Conservation (phyloP, 2,113 vertebrate species). For the Ariopsis seemanni region DNA sequence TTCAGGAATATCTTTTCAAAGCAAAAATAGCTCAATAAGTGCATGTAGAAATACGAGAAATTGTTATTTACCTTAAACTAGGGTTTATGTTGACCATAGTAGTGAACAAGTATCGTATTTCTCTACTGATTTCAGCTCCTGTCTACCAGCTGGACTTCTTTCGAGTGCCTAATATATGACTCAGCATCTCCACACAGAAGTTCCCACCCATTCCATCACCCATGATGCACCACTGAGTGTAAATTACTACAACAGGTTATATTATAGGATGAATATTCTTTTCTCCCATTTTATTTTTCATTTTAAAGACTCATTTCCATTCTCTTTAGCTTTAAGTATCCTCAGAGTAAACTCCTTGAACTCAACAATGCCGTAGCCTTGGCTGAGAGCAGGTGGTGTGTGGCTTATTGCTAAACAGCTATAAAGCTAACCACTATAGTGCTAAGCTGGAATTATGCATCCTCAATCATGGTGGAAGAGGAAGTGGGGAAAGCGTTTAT, state of each 20-base stretch:
- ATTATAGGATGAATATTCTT: not conserved
- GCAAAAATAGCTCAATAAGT: not conserved
- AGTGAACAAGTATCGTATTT: no score
- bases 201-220: not conserved
- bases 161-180: not conserved
- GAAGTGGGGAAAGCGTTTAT: constrained; percentile 53
- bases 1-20: not conserved
- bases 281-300: not conserved
- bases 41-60: not conserved
- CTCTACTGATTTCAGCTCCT: not conserved
- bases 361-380: constrained; percentile 2
- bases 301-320: not conserved
- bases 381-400: not conserved
- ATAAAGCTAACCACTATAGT: constrained; percentile 9
- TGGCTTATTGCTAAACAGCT: constrained; percentile 22
- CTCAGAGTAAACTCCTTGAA: not conserved
- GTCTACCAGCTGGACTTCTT: not conserved
- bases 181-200: not conserved
- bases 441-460: constrained; percentile 72
- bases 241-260: not conserved
- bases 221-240: not conserved
- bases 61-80: not conserved
- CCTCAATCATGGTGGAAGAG: constrained; percentile 69
- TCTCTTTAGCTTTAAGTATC: not conserved
- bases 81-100: not conserved